Evolutionary conservation across 2,113 vertebrate genomes (phyloP).

Genomic region (Cavia aperea): DNA sequence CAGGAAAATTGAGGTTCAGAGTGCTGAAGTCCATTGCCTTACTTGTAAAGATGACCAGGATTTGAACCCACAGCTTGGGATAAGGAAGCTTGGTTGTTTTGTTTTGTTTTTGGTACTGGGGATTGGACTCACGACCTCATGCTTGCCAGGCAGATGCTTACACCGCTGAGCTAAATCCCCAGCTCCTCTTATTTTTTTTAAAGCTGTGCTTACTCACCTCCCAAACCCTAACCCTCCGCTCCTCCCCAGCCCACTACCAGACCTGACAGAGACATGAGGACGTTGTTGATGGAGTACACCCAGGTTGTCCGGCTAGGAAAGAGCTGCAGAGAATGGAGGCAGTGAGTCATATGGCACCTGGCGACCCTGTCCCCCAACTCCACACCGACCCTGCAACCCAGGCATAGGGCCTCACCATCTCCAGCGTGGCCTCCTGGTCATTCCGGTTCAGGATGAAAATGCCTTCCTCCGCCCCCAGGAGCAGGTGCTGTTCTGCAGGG

Average conservation of each 20-base stretch:
- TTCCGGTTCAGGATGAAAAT: slow-evolving; percentile 88
- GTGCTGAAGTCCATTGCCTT: not conserved
- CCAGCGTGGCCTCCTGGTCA: slow-evolving; percentile 83
- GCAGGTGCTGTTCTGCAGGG: slow-evolving; percentile 82
- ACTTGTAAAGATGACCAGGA: not conserved
- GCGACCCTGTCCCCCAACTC: not conserved
- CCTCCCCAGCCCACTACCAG: not conserved
- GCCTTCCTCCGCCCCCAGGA: slow-evolving; percentile 88
- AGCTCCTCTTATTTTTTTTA: too few species aligned
- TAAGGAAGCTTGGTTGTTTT: not conserved
- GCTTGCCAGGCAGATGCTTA: too few species aligned
- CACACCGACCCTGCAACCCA: fast-evolving
- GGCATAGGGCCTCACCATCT: slow-evolving; percentile 78
- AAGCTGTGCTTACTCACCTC: not conserved
- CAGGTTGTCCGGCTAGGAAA: slow-evolving; percentile 87
- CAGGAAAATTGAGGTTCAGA: slow-evolving; percentile 9
- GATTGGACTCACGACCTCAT: too few species aligned
- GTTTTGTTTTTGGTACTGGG: too few species aligned
- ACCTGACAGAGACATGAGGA: slow-evolving; percentile 93
- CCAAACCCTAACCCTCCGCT: not conserved
- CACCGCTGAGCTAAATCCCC: too few species aligned
- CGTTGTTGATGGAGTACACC: slow-evolving; percentile 86
- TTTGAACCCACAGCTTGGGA: not conserved
- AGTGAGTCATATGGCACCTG: not conserved
- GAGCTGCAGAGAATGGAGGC: slow-evolving; percentile 74